Conservation (phyloP, 2,113 vertebrate species). For the Porphyrio hochstetteri region DNA sequence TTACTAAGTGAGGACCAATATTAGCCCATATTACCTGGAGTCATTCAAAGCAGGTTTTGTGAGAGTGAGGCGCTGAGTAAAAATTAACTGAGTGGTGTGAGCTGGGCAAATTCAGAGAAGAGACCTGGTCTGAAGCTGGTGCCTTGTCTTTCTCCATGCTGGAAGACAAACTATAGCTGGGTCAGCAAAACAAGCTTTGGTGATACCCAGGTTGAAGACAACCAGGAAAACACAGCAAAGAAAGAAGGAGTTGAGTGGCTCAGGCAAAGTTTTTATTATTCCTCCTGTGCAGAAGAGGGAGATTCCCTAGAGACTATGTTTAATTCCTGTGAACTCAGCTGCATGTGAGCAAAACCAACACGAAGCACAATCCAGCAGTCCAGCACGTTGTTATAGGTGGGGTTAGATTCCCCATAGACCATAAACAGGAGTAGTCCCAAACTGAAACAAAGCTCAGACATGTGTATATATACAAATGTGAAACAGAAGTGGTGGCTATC, state of each 20-base stretch:
- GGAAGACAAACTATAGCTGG: background rate
- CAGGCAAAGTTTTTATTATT: background rate
- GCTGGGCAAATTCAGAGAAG: background rate
- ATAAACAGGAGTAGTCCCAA: background rate
- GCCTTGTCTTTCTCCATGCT: background rate
- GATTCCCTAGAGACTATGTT: background rate
- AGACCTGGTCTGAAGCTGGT: background rate
- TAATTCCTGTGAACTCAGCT: background rate
- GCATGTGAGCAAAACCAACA: background rate
- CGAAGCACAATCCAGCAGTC: background rate
- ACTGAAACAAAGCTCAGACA: slow-evolving; percentile 3
- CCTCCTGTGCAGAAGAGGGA: background rate
- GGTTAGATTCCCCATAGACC: background rate
- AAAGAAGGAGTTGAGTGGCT: background rate
- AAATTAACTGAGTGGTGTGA: background rate
- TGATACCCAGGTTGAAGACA: background rate
- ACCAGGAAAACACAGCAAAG: background rate
- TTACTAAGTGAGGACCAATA: background rate
- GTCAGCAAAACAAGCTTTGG: background rate
- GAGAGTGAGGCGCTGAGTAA: background rate
- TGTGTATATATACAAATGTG: background rate
- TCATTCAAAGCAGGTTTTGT: background rate
- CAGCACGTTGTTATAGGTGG: background rate
- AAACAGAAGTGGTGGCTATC: slow-evolving; percentile 15
- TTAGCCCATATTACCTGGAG: background rate